phyloP scores from a whole-genome alignment of 2,797 vertebrate genomes.

The Acrossocheilus wenchowensis region DNA sequence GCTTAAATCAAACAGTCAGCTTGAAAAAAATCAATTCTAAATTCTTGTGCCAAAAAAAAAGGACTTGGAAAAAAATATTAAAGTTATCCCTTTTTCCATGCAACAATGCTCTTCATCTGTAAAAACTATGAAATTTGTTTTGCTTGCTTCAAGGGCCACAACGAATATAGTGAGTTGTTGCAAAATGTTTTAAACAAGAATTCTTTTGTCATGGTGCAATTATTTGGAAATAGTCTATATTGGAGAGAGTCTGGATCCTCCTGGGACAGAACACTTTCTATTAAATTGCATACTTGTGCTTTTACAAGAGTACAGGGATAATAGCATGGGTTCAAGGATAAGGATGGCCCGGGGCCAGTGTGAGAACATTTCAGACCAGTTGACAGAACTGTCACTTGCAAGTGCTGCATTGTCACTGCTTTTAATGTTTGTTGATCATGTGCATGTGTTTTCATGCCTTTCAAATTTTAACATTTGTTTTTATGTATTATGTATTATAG shows the following conservation, averaged over 20 bases:
- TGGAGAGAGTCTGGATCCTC: neutral
- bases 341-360: neutral
- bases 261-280: conserved; percentile 12
- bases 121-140: conserved; percentile 28
- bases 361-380: neutral
- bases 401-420: neutral
- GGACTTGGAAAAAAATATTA: conserved; percentile 51
- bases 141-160: neutral
- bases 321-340: neutral
- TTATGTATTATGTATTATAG: neutral
- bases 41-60: conserved; percentile 62
- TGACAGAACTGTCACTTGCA: conserved; percentile 24
- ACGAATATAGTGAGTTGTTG: neutral
- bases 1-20: conserved; percentile 69
- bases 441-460: neutral
- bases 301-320: neutral
- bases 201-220: conserved; percentile 4
- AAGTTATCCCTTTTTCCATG: conserved; percentile 57
- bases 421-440: conserved; percentile 15
- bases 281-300: conserved; percentile 20
- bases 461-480: neutral
- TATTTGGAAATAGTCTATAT: conserved; percentile 12
- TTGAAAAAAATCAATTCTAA: conserved; percentile 69
- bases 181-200: conserved; percentile 16
- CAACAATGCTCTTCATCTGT: conserved; percentile 48